phyloP scores from a whole-genome alignment of 1,140 invertebrate species.

The Caenorhabditis briggsae region DNA sequence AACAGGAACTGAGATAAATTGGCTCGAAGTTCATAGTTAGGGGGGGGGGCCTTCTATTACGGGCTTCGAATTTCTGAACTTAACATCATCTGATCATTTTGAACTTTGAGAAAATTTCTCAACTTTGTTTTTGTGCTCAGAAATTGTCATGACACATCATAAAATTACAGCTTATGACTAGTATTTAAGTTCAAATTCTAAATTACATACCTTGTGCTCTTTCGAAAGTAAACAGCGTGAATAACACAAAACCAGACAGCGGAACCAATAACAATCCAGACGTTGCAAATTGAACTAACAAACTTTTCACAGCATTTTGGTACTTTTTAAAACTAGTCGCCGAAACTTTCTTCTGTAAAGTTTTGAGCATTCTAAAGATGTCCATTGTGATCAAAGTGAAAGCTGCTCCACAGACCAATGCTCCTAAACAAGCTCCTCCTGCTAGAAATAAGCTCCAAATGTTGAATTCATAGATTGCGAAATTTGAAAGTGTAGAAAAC shows the following conservation, averaged over 20 bases:
- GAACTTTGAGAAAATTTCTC: too few relatives aligned
- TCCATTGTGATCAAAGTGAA: background rate
- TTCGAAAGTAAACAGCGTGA: background rate
- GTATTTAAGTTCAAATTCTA: too few relatives aligned
- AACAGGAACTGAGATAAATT: too few relatives aligned
- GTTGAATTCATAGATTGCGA: background rate
- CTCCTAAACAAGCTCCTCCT: background rate
- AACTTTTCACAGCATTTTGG: background rate
- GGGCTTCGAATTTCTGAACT: too few relatives aligned
- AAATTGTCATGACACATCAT: too few relatives aligned
- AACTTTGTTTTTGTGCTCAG: too few relatives aligned
- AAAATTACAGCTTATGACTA: too few relatives aligned
- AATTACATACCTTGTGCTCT: background rate
- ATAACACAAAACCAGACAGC: background rate
- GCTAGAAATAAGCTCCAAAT: background rate
- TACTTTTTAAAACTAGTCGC: background rate
- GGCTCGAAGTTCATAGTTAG: too few relatives aligned
- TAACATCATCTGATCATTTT: too few relatives aligned
- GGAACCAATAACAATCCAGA: background rate
- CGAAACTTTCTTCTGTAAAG: background rate
- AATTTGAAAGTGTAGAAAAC: background rate
- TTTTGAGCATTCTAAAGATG: slow-evolving; percentile 9
- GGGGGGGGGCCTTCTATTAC: too few relatives aligned
- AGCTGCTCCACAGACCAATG: background rate
- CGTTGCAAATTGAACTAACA: background rate